Conservation (phyloP, 2,888 invertebrate genomes). For the Bursaphelenchus okinawaensis region DNA sequence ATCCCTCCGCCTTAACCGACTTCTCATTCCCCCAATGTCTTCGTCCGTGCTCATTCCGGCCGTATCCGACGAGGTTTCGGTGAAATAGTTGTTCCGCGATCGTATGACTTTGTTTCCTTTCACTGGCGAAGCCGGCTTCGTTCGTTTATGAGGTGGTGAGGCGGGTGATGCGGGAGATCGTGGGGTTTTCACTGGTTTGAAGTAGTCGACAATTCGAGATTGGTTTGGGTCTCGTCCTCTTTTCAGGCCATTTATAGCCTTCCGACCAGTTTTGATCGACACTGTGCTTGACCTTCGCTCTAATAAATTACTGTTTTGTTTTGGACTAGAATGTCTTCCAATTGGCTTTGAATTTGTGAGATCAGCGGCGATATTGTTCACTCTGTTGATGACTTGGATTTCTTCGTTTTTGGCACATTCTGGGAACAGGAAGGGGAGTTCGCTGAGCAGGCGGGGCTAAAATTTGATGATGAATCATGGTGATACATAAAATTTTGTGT, state of each 20-base stretch:
- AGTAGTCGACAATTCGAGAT: conserved; percentile 7
- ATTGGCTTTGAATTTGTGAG: not conserved
- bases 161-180: not conserved
- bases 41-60: not conserved
- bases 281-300: not conserved
- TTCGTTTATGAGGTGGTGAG: not conserved
- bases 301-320: not conserved
- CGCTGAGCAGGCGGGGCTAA: not conserved
- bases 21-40: not conserved
- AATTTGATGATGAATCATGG: too few species aligned
- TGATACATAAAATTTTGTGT: too few species aligned
- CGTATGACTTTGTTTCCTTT: not conserved
- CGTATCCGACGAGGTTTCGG: not conserved
- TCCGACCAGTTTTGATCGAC: not conserved
- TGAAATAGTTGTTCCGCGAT: not conserved
- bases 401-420: not conserved
- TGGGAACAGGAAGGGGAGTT: conserved; percentile 3
- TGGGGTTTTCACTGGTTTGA: conserved; percentile 5
- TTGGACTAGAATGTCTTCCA: too few species aligned
- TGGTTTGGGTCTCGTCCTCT: not conserved
- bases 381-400: not conserved
- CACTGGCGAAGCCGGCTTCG: not conserved
- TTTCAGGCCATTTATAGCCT: not conserved
- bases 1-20: not conserved
- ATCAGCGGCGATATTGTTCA: not conserved